These are phyloP conservation scores for Andrena camellia DNA, from an alignment of 2,888 invertebrate genomes.

Conservation along the genomic window DNA sequence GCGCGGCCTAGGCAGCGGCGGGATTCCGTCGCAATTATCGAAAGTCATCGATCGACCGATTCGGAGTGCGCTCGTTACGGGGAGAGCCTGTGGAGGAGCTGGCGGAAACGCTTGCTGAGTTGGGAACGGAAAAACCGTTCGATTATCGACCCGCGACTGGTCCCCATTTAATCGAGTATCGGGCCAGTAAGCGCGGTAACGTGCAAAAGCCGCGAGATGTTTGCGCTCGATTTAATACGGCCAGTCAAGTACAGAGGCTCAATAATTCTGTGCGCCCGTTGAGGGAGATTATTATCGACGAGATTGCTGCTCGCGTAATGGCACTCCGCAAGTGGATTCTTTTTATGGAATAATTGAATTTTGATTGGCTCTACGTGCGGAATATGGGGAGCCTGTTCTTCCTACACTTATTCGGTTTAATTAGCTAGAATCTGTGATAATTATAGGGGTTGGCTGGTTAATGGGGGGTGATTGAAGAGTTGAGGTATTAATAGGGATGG, in stretches of 20 bases:
- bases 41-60: slow-evolving; percentile 13
- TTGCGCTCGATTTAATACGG: slow-evolving; percentile 10
- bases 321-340: neutral
- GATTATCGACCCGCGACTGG: neutral
- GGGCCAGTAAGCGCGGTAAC: slow-evolving; percentile 2
- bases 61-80: neutral
- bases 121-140: neutral
- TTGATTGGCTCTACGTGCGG: too few species aligned
- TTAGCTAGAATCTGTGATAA: too few species aligned
- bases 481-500: too few species aligned
- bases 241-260: slow-evolving; percentile 3
- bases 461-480: too few species aligned
- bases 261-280: neutral
- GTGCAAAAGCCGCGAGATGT: slow-evolving; percentile 1
- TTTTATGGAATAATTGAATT: too few species aligned
- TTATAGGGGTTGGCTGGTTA: too few species aligned
- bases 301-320: neutral
- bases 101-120: neutral
- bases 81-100: neutral
- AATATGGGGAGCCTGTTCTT: too few species aligned
- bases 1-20: neutral
- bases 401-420: too few species aligned
- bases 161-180: neutral
- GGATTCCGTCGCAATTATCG: slow-evolving; percentile 11
- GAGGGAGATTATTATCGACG: neutral